Evolutionary conservation across 2,797 vertebrate genomes (phyloP).

Genomic region (Cottoperca gobio): DNA sequence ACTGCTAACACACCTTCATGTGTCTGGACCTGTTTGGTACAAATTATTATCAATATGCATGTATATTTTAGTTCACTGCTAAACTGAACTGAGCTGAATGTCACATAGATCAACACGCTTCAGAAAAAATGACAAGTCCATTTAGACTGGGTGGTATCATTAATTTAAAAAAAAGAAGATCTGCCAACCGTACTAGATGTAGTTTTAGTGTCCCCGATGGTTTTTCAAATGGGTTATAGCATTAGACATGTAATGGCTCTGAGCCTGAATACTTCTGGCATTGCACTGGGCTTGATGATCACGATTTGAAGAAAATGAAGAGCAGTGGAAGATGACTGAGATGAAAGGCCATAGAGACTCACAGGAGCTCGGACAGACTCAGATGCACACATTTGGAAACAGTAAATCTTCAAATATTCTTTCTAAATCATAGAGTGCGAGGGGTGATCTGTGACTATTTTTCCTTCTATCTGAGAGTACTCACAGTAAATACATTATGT

Average conservation of each 20-base stretch:
- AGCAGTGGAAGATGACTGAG: constrained; percentile 26
- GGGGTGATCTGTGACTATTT: background rate
- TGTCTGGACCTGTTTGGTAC: constrained; percentile 59
- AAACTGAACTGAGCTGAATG: constrained; percentile 6
- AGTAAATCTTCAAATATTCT: no score
- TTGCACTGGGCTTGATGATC: constrained; percentile 32
- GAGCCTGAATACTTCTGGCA: constrained; percentile 50
- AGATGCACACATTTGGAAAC: constrained; percentile 17
- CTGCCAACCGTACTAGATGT: background rate
- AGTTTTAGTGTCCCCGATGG: constrained; percentile 13
- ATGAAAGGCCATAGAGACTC: constrained; percentile 20
- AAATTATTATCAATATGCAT: constrained; percentile 46
- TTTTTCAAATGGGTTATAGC: constrained; percentile 49
- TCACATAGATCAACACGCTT: constrained; percentile 5
- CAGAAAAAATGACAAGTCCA: constrained; percentile 6
- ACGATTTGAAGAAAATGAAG: constrained; percentile 43
- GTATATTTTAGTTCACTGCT: constrained; percentile 17
- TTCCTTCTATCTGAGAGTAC: background rate
- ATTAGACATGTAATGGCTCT: constrained; percentile 52
- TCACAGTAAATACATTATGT: background rate
- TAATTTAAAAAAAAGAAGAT: constrained; percentile 17
- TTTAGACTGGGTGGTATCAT: constrained; percentile 14
- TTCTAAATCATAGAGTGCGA: background rate
- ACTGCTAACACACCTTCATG: constrained; percentile 55
- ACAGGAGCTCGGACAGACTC: constrained; percentile 25